Evolutionary conservation across 1,140 invertebrate genomes (phyloP), one percentile per base, ranked within the genome.

Genomic region (Papilio polyxenes): DNA sequence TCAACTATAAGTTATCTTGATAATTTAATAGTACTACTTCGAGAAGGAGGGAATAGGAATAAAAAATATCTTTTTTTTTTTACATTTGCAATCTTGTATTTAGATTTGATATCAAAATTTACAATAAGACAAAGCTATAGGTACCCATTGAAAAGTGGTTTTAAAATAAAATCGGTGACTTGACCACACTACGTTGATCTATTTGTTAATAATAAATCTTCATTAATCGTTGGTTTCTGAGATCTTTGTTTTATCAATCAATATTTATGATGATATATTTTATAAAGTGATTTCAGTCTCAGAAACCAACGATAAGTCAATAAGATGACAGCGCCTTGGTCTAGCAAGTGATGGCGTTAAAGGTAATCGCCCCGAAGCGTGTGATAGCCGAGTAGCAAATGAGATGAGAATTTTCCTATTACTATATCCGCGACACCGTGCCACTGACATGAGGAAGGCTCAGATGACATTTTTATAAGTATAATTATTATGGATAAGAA

Each of bases 381-480:
- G 65, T 88, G 79, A 82, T 89, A 90, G 88, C 87, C 86, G 65
- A 75, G 75, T 74, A 83, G 83, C 85, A 87, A 89, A 89, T 89
- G 85, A 88, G 89, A 88, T 87, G 85, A 85, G 85, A 89, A 84
- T 88, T 85, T 88, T 86, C 80, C 81, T 84, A 88, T 91, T 88
- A 91, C 82, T 81, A 84, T 59, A 82, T 75, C 75, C 85, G 88
- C 74, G 88, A 88, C 87, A 91, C 89, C 89, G 89, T 91, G 82
- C 89, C 87, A 85, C 75, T 83, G 81, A 31, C 37, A 65, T 37
- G 56, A 80, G 77, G 76, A 77, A 83, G 23, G 59, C 82, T 79
- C 59, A 23, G 17, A 75, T 79, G 77, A 79, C 77, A 83, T 83
- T 86, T 49, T 75, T 40, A 3, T 23, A 23, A 65, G 31, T 69